Percentiles rank a stretch among this genome's conserved stretches.
Evolutionary conservation across 2,888 invertebrate species (phyloP).

Genomic region (Drosophila antonietae): DNA sequence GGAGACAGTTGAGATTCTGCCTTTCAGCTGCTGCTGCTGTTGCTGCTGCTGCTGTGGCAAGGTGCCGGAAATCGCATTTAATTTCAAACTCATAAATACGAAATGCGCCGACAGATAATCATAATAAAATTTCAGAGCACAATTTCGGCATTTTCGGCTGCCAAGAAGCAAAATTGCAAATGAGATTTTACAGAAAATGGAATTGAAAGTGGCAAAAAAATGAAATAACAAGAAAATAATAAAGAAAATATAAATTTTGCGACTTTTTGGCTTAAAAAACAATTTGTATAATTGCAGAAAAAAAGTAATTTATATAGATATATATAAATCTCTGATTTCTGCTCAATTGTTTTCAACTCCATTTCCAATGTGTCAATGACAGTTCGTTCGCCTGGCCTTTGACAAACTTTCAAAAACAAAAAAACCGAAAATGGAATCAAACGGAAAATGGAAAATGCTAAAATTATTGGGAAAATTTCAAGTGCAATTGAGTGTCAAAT

Average conservation of each 20-base stretch:
- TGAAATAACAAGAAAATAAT: not conserved
- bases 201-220: slow-evolving; percentile 29
- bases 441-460: slow-evolving; percentile 52
- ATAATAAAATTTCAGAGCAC: slow-evolving; percentile 69
- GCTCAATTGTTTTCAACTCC: slow-evolving; percentile 6
- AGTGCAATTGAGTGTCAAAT: slow-evolving; percentile 74
- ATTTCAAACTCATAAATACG: slow-evolving; percentile 81
- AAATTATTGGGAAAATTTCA: slow-evolving; percentile 56
- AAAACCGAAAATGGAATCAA: slow-evolving; percentile 31
- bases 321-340: not conserved
- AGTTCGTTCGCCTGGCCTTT: slow-evolving; percentile 34
- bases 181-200: slow-evolving; percentile 53
- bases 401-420: slow-evolving; percentile 45
- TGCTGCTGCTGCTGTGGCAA: slow-evolving; percentile 29
- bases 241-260: too few species aligned
- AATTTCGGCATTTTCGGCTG: slow-evolving; percentile 32
- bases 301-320: not conserved
- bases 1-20: slow-evolving; percentile 39
- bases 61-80: slow-evolving; percentile 70
- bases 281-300: slow-evolving; percentile 64
- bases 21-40: not conserved
- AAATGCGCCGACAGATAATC: slow-evolving; percentile 71
- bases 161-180: slow-evolving; percentile 60
- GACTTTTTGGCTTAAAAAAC: slow-evolving; percentile 25
- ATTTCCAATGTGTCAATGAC: slow-evolving; percentile 42